Base-by-base conservation (phyloP, 1,140 invertebrate genomes). In the Philopotamus ludificatus region DNA sequence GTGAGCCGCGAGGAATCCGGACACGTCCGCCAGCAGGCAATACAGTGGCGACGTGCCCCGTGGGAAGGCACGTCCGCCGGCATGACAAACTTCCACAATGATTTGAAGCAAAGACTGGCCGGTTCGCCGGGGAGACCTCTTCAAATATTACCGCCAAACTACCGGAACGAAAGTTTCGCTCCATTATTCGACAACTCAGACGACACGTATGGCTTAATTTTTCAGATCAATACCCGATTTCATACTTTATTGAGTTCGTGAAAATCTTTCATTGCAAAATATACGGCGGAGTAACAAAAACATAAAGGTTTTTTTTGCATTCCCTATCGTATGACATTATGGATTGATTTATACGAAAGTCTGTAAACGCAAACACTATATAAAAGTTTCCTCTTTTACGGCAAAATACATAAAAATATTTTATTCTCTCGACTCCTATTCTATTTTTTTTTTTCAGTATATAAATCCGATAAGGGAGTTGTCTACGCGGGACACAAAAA, bases 21-120 rank as follows among this genome's bases (percentile, higher is more conserved):
- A 55, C 51, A 55, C 51, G 51, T 55, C 26, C 28, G 22, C 23
- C 51, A 18, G 26, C 39, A 39, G 51, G 51, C 51, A 65, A 58
- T 58, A 23, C 21, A 1, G 34, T 8, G 20, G 1, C 26, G 28
- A 51, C 44, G 47, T 50, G 44, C 51, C 22, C 34, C n/a, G 16
- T 28, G 1, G 34, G 16, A 53, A 9, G 22, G 3, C 41, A 44
- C 39, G 55, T 59, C 3, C 21, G 15, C 21, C 1, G 23, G 57
- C 57, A 47, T 59, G 44, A 47, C 44, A 59, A 59, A 59, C 44
- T 45, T 23, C 16, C 21, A 16, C 15, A 12, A 55, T 16, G 51
- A 55, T 34, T 28, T 55, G 28, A 34, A 34, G 28, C 28, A 34
- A 12, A 4, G 28, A 34, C 28, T 34, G 4, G 4, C 4, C 12